Conservation (phyloP, 2,113 vertebrate genomes). For the Neolamprologus falcicula region DNA sequence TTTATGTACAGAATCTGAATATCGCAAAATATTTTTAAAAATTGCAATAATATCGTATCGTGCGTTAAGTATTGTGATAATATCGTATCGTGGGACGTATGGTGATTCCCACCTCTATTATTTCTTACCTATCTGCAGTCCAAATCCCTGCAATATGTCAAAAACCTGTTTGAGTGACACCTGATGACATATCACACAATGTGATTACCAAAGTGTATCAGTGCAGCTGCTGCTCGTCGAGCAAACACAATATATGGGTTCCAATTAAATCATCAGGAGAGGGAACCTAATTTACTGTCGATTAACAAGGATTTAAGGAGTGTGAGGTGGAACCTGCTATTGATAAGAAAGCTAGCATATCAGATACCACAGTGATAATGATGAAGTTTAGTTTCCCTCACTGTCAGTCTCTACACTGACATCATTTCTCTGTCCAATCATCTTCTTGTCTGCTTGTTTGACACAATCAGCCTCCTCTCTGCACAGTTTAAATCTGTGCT, state of each 20-base stretch:
- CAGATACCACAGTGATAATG: background rate
- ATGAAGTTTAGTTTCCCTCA: rapidly evolving
- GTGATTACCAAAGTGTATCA: background rate
- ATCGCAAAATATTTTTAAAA: too few species aligned
- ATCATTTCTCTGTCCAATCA: background rate
- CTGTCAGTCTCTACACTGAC: background rate
- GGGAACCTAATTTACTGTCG: rapidly evolving
- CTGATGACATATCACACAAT: background rate
- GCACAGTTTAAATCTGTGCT: background rate
- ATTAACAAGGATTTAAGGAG: background rate
- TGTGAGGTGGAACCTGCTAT: background rate
- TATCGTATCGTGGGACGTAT: too few species aligned
- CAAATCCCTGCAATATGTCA: background rate
- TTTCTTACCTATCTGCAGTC: rapidly evolving
- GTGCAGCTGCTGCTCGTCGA: background rate
- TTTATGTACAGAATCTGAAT: too few species aligned
- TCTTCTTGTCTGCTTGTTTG: background rate
- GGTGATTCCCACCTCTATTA: too few species aligned
- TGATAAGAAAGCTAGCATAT: background rate
- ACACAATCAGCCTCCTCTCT: background rate
- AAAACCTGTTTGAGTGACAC: background rate
- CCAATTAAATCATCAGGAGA: too few species aligned
- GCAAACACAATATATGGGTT: background rate
- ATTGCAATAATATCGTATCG: too few species aligned
- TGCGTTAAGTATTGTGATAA: rapidly evolving